Evolutionary conservation across 2,888 invertebrate genomes (phyloP), one percentile per base, ranked within the genome.

Genomic region (Carcina quercana): DNA sequence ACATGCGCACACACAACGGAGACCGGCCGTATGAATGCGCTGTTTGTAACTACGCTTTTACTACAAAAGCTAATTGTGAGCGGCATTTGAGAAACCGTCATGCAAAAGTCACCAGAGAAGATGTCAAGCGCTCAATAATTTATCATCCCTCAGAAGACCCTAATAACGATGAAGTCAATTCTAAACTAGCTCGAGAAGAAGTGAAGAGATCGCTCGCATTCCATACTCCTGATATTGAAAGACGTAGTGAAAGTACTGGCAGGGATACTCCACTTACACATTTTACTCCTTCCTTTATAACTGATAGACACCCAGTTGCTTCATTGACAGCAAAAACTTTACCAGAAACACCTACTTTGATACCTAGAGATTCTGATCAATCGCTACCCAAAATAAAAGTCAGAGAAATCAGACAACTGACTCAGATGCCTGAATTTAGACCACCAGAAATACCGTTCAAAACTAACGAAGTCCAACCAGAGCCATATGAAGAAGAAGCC

Each of bases 11-110:
- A 1, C 97, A 97, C 74, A 97, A 96, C 59, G 97, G 97, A 0
- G 97, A 97, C 54, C 87, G 97, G 7, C 97, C 97, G 0, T 97
- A 95, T 62, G 95, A 96, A 67, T 98, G 97, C 61, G 90, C 92
- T 1, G 87, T 97, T n/a, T 98, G 98, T 70, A 95, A 95, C 58
- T 97, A 95, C 60, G 96, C 97, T 2, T 98, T 98, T 70, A 97
- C 97, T 14, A 97, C 97, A 0, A 97, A 97, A 79, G 97, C 97
- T 1, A 97, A 98, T 64, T 98, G 98, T 67, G 97, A 98, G 74
- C 86, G 97, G 4, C 97, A 98, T 68, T 86, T 97, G 50, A 87
- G 96, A 43, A 97, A 97, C 67, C 88, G 96, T 13, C 97, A 97
- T 58, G 91, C 92, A 0, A 95, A 95, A 69, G 88, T 90, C 1